Base-by-base conservation (phyloP, 2,797 vertebrate species). In the Alca torda region DNA sequence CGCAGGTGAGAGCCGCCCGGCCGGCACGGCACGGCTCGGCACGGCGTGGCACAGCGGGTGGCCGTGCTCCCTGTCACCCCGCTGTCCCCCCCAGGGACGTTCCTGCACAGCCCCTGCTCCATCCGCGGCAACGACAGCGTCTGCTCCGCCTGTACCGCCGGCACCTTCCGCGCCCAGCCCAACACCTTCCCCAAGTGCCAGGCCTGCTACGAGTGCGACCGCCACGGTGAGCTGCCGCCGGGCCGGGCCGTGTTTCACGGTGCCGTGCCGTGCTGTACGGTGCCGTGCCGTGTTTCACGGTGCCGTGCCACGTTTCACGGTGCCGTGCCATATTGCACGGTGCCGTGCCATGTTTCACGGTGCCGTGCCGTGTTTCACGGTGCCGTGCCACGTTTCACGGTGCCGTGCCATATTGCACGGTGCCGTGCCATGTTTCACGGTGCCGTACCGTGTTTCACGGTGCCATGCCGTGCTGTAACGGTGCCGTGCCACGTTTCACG, bases 141-240 rank as follows among this genome's bases (percentile, higher is more conserved):
- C 45, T 98, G 98, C 15, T 1, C 0, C 0, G 0, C 69, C 4
- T 98, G 98, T 16, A 68, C 84, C 0, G 2, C 2, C 0, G 97
- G 97, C 72, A 97, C 96, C 46, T 98, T 97, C 89, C 59, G 93
- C 37, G 13, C 95, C n/a, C 53, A 64, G 31, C 92, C 94, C 70
- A 96, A 97, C 95, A 96, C 95, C 69, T 4, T 74, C 43, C 10
- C 1, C 0, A 0, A 63, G 26, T 98, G 98, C 69, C 23, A 50
- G 39, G 96, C 94, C 46, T 98, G 98, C 83, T 89, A 85, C 3
- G 63, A 91, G 91, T 98, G 98, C 8, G 97, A 97, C 54, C 82
- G 1, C 11, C 65, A 85, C 13, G 78, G 96, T 97, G 87, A 92
- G 95, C 64, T 5, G 74, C 33, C 12, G 5, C 15, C 9, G 0